Percentiles rank a stretch among this genome's conserved stretches.
These are phyloP conservation scores for Dynastes hyllus DNA, from an alignment of 2,888 invertebrate genomes.

Conservation along the genomic window DNA sequence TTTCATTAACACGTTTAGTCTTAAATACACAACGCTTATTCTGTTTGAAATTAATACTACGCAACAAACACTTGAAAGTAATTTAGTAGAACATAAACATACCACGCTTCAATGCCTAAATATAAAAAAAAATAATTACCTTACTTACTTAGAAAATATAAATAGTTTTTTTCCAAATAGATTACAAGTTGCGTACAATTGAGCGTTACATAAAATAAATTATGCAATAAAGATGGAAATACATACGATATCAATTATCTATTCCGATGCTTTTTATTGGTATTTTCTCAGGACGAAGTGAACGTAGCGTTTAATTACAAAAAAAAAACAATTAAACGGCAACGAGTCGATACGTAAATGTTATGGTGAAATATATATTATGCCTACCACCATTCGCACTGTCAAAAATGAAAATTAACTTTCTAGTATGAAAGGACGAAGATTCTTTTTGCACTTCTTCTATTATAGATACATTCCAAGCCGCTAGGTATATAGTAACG, in stretches of 20 bases:
- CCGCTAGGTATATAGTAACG: background rate
- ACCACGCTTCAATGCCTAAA: too few species aligned
- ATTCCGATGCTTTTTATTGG: conserved; percentile 1
- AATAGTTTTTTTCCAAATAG: too few species aligned
- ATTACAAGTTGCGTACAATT: too few species aligned
- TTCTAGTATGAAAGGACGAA: conserved; percentile 17
- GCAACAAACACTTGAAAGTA: too few species aligned
- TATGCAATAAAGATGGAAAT: background rate
- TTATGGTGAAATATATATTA: background rate
- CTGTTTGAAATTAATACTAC: too few species aligned
- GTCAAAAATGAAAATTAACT: conserved; percentile 32
- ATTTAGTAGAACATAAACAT: too few species aligned
- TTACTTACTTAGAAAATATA: too few species aligned
- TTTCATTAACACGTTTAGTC: too few species aligned
- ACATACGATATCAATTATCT: too few species aligned
- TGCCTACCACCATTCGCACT: background rate
- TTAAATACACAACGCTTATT: too few species aligned
- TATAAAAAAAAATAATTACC: too few species aligned
- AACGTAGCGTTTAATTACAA: background rate
- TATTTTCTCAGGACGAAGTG: conserved; percentile 16
- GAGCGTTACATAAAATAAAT: background rate
- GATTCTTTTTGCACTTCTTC: conserved; percentile 5
- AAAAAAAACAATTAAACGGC: background rate
- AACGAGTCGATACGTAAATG: background rate
- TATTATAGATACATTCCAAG: background rate